These are phyloP conservation scores for Panulirus ornatus DNA, from an alignment of 1,140 invertebrate species.

Conservation along the genomic window DNA sequence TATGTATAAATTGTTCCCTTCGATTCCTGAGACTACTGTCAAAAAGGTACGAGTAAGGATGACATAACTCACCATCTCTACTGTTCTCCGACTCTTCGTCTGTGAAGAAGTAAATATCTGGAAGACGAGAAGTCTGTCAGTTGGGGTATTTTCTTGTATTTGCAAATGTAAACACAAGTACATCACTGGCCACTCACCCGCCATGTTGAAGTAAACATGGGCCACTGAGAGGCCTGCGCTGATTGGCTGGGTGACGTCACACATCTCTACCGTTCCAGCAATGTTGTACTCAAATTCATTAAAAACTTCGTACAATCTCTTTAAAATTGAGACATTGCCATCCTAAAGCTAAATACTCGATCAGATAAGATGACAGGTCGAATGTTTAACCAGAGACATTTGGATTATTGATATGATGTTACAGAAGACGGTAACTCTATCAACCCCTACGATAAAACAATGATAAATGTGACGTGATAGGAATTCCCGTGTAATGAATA, in stretches of 20 bases:
- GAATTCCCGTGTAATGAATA: slow-evolving; percentile 27
- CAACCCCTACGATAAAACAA: no score
- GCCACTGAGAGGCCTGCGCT: slow-evolving; percentile 8
- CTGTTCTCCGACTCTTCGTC: slow-evolving; percentile 70
- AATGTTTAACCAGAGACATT: background rate
- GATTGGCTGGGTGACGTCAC: slow-evolving; percentile 33
- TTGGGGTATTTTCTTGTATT: slow-evolving; percentile 49
- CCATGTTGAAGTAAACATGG: slow-evolving; percentile 72
- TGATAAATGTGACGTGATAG: background rate
- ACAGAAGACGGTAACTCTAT: background rate
- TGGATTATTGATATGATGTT: background rate
- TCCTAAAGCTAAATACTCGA: background rate
- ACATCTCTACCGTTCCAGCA: background rate
- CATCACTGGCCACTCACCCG: slow-evolving; percentile 60
- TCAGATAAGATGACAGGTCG: background rate
- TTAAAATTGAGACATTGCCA: background rate
- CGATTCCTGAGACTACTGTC: background rate
- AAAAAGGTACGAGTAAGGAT: background rate
- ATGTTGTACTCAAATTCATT: background rate
- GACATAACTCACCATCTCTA: slow-evolving; percentile 67
- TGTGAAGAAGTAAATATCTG: slow-evolving; percentile 73
- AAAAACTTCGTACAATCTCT: background rate
- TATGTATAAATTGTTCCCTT: background rate
- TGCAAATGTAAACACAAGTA: slow-evolving; percentile 60
- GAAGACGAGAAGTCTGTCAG: slow-evolving; percentile 69